A percentile compares a stretch with the other conserved stretches of the same genome.
These are phyloP conservation scores for Basileuterus tristriatus DNA, from an alignment of 2,797 vertebrate genomes.

Conservation along the genomic window DNA sequence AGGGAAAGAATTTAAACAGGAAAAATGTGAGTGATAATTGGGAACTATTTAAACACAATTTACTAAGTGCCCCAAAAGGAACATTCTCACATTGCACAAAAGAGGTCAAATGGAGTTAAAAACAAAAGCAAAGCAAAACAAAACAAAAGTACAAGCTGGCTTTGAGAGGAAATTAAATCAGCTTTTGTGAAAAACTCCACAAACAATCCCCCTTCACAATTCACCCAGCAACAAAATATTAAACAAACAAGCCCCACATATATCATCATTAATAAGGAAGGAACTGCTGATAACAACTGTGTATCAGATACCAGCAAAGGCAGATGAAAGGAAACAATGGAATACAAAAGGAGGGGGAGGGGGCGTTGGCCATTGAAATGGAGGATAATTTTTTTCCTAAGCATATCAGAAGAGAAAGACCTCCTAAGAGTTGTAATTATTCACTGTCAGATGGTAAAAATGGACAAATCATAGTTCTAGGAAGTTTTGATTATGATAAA, in stretches of 20 bases:
- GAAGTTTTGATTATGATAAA: not conserved
- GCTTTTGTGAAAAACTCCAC: slow-evolving; percentile 29
- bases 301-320: not conserved
- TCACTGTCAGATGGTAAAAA: not conserved
- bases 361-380: not conserved
- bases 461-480: not conserved
- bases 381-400: not conserved
- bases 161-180: slow-evolving; percentile 58
- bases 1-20: slow-evolving; percentile 52
- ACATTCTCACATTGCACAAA: slow-evolving; percentile 29
- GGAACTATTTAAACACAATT: slow-evolving; percentile 30
- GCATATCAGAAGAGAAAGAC: not conserved
- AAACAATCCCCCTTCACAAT: not conserved
- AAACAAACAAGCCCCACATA: not conserved
- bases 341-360: not conserved
- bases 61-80: slow-evolving; percentile 22
- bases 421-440: not conserved
- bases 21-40: slow-evolving; percentile 61
- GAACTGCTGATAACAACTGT: slow-evolving; percentile 14
- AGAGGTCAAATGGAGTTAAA: slow-evolving; percentile 51
- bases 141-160: not conserved
- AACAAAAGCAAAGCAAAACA: slow-evolving; percentile 27
- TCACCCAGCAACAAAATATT: slow-evolving; percentile 40
- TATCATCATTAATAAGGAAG: slow-evolving; percentile 29
- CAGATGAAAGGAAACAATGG: not conserved